Evolutionary conservation across 2,113 vertebrate genomes (phyloP).

Genomic region (Ancistrus triradiatus): DNA sequence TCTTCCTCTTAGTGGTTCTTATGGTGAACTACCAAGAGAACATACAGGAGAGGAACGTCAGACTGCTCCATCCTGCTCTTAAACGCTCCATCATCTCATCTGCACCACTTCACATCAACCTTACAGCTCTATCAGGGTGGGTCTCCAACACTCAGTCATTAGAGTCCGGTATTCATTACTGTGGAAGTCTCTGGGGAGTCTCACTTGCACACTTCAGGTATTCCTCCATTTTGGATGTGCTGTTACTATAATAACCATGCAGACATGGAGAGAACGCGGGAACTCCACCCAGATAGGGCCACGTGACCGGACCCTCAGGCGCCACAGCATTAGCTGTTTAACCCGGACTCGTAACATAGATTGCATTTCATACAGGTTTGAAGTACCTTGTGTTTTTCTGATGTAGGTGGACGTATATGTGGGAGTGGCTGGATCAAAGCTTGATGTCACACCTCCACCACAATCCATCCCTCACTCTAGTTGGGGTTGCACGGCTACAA

Average conservation of each 20-base stretch:
- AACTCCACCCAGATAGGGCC: no score
- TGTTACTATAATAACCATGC: no score
- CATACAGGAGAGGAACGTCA: slow-evolving; percentile 56
- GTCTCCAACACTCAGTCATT: no score
- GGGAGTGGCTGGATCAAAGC: slow-evolving; percentile 61
- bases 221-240: no score
- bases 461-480: slow-evolving; percentile 54
- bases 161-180: no score
- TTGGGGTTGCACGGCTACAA: slow-evolving; percentile 59
- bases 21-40: slow-evolving; percentile 72
- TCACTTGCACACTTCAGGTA: no score
- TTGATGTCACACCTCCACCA: slow-evolving; percentile 64
- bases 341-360: no score
- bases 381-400: background rate
- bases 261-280: no score
- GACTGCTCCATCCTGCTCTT: slow-evolving; percentile 58
- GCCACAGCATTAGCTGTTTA: no score
- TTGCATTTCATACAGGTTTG: no score
- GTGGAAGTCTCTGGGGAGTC: no score
- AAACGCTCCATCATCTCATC: slow-evolving; percentile 51
- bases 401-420: slow-evolving; percentile 61
- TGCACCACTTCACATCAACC: slow-evolving; percentile 44
- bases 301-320: no score
- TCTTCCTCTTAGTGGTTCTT: slow-evolving; percentile 71
- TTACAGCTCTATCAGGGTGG: slow-evolving; percentile 60